phyloP scores from a whole-genome alignment of 2,113 vertebrate species.

The Reinhardtius hippoglossoides region DNA sequence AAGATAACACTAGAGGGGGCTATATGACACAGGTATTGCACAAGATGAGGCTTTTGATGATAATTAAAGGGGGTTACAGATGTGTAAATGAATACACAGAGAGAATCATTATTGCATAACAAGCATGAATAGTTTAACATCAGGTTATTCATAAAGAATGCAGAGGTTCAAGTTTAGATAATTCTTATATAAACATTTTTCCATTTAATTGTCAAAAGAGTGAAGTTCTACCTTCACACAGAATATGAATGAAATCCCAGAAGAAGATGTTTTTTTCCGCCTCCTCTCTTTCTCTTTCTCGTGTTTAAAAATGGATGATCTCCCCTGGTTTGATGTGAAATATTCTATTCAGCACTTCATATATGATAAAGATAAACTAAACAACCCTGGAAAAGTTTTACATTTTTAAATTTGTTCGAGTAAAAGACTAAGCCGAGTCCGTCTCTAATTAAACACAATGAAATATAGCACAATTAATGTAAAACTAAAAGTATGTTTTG shows the following conservation, averaged over 20 bases:
- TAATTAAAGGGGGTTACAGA: background rate
- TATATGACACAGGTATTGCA: conserved; percentile 22
- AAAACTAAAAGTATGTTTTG: no score
- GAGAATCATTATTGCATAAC: background rate
- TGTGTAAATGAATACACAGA: background rate
- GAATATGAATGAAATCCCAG: background rate
- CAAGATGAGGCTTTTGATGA: background rate
- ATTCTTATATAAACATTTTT: background rate
- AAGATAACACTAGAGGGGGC: conserved; percentile 69
- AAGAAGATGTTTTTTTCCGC: fast-evolving
- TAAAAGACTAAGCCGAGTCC: no score
- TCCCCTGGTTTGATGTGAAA: background rate
- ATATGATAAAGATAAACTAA: no score
- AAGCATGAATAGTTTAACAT: background rate
- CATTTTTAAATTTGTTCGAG: no score
- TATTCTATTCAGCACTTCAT: no score
- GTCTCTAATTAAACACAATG: no score
- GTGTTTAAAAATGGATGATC: background rate
- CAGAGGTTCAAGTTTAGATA: background rate
- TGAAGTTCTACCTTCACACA: no score
- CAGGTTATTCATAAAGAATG: background rate
- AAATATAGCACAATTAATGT: no score
- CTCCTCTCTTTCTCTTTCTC: background rate
- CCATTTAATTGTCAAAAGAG: background rate
- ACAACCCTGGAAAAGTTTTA: no score